Evolutionary conservation across 2,113 vertebrate species (phyloP).

Genomic region (Serilophus lunatus): DNA sequence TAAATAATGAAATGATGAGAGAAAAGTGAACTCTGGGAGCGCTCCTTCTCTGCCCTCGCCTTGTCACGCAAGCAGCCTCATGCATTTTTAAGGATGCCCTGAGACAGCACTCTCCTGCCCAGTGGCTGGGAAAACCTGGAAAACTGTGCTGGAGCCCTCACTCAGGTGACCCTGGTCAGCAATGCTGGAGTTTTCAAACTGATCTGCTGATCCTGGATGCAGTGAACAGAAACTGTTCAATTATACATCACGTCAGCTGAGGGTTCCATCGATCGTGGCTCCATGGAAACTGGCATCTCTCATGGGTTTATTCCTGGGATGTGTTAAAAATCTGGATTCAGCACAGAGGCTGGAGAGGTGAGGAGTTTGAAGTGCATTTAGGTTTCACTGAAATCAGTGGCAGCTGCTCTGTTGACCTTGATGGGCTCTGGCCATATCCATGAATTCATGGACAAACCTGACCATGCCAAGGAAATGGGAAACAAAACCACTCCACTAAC

Average conservation of each 20-base stretch:
- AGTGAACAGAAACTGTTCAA: constrained; percentile 3
- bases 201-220: background rate
- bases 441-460: background rate
- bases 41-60: background rate
- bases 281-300: background rate
- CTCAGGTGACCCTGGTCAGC: background rate
- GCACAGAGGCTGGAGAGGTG: background rate
- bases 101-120: background rate
- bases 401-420: background rate
- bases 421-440: background rate
- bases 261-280: background rate
- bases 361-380: background rate
- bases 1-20: constrained; percentile 69
- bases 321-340: background rate
- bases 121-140: background rate
- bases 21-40: background rate
- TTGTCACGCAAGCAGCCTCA: constrained; percentile 11
- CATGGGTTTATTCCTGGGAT: background rate
- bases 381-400: background rate
- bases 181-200: background rate
- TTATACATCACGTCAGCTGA: background rate
- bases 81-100: constrained; percentile 68
- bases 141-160: background rate
- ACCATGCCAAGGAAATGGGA: rapidly evolving
- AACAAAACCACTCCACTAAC: rapidly evolving